Conservation (phyloP, 2,888 invertebrate species). For the Emmelina monodactyla region DNA sequence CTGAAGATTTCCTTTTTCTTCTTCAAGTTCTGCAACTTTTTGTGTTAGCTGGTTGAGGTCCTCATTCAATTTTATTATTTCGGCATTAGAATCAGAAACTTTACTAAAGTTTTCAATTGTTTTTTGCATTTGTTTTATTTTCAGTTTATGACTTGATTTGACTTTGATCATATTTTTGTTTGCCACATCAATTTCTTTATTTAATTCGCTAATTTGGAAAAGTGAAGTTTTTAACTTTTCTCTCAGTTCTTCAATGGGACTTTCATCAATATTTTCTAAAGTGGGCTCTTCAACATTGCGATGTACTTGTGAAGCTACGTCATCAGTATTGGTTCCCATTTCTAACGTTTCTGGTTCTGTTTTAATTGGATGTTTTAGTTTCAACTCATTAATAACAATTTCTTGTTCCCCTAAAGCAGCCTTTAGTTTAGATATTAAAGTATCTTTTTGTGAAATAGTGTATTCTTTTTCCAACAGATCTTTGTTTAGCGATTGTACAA, state of each 20-base stretch:
- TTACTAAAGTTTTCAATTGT: constrained; percentile 73
- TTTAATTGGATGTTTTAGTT: constrained; percentile 14
- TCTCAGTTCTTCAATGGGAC: constrained; percentile 32
- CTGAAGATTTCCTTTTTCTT: constrained; percentile 91
- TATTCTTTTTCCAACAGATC: constrained; percentile 56
- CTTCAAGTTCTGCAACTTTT: constrained; percentile 84
- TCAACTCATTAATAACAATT: constrained; percentile 20
- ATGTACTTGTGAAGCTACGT: constrained; percentile 12
- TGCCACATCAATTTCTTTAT: constrained; percentile 74
- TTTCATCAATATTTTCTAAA: constrained; percentile 5
- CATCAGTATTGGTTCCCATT: constrained; percentile 30
- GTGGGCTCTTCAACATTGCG: background rate
- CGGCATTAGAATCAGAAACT: constrained; percentile 72
- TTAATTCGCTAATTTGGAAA: constrained; percentile 61
- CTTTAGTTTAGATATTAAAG: constrained; percentile 40
- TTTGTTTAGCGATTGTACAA: constrained; percentile 54
- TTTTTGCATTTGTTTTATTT: constrained; percentile 79
- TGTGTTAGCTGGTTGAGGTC: constrained; percentile 72
- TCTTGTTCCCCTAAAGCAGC: constrained; percentile 21
- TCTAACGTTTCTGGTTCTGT: constrained; percentile 20
- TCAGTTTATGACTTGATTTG: constrained; percentile 74
- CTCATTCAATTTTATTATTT: constrained; percentile 70
- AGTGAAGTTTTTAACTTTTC: constrained; percentile 49
- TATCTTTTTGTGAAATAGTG: constrained; percentile 48
- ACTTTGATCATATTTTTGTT: constrained; percentile 81